These are phyloP conservation scores for Charanyca ferruginea DNA, from an alignment of 2,888 invertebrate species.

Conservation along the genomic window DNA sequence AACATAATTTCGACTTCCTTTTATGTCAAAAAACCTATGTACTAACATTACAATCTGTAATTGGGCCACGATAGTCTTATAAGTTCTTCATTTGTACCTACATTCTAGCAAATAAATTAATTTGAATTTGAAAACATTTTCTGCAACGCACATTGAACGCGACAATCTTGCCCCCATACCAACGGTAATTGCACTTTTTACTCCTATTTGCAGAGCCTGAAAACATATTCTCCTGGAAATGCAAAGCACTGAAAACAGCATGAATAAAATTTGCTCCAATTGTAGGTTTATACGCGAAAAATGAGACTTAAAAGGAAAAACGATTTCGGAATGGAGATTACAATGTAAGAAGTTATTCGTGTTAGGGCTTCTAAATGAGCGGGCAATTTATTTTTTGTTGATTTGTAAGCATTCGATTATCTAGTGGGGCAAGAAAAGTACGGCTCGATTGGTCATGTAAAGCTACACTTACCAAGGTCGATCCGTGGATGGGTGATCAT, in stretches of 20 bases:
- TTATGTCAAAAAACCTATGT: too few species aligned
- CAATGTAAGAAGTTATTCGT: conserved; percentile 59
- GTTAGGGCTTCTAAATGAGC: conserved; percentile 36
- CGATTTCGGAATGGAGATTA: conserved; percentile 66
- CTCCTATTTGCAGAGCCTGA: conserved; percentile 12
- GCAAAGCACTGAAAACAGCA: conserved; percentile 47
- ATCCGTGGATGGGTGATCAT: too few species aligned
- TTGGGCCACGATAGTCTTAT: too few species aligned
- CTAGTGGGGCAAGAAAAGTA: too few species aligned
- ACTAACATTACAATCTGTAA: too few species aligned
- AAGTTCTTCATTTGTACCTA: too few species aligned
- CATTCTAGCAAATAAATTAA: too few species aligned
- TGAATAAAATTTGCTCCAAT: conserved; percentile 56
- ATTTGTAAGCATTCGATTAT: conserved; percentile 20
- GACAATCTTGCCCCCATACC: too few species aligned
- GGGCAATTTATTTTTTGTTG: not conserved
- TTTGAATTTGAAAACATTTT: too few species aligned
- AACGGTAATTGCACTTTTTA: conserved; percentile 22
- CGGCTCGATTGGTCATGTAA: too few species aligned
- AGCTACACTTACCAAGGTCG: too few species aligned
- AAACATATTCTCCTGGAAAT: conserved; percentile 49
- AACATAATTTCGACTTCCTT: too few species aligned
- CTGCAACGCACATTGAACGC: not conserved
- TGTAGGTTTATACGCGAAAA: conserved; percentile 59
- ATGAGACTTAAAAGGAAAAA: conserved; percentile 64